These are phyloP conservation scores for Lamprologus tigripictilis DNA, from an alignment of 2,113 vertebrate genomes.

Conservation along the genomic window DNA sequence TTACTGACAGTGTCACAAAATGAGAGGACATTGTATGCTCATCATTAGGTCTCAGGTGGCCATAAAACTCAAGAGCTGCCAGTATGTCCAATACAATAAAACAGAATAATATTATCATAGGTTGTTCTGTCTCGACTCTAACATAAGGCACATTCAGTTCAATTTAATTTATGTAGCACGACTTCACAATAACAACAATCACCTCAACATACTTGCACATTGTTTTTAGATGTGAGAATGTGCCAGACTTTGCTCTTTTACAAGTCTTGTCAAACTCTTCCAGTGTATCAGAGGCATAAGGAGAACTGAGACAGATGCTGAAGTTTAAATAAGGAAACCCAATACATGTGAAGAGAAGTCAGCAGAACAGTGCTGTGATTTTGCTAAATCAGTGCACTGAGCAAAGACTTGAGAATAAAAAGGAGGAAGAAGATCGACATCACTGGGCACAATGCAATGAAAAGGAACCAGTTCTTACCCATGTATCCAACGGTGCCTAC, in stretches of 20 bases:
- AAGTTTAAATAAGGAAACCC: not conserved
- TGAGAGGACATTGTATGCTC: accelerated
- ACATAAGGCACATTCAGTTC: not conserved
- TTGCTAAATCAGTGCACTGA: not conserved
- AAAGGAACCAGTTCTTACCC: slow-evolving; percentile 67
- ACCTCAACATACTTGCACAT: not conserved
- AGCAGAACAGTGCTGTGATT: not conserved
- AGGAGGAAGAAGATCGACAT: not conserved
- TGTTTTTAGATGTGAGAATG: not conserved
- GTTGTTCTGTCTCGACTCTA: not conserved
- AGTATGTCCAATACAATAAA: not conserved
- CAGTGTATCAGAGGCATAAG: not conserved
- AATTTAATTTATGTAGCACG: not conserved
- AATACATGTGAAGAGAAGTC: not conserved
- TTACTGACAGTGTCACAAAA: not conserved
- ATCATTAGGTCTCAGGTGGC: not conserved
- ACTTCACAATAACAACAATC: not conserved
- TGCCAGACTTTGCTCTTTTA: not conserved
- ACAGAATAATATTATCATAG: not conserved
- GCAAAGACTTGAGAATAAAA: not conserved
- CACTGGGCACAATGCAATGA: not conserved
- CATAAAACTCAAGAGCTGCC: not conserved
- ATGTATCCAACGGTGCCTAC: slow-evolving; percentile 91
- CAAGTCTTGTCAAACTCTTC: not conserved
- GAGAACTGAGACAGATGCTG: not conserved